Base-by-base conservation (phyloP, 2,113 vertebrate species). In the Spea bombifrons region DNA sequence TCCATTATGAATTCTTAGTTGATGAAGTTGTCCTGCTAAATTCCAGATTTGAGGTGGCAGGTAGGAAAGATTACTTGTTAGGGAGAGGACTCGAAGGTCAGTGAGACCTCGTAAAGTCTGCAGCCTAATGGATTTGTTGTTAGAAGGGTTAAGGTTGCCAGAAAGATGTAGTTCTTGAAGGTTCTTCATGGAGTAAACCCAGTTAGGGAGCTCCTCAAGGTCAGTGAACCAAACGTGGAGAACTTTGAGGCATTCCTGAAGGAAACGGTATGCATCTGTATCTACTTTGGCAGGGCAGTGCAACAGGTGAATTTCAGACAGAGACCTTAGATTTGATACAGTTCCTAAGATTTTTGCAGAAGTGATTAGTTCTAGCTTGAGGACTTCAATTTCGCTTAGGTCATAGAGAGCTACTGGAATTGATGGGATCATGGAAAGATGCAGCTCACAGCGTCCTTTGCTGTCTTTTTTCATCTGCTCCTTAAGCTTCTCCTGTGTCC, bases 261-360 rank as follows among this genome's bases (percentile, higher is more conserved):
- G 86, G 59, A 89, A 83, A 0, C 30, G 64, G 43, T 91, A 88
- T 0, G 90, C 91, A 5, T 76, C 81, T 4, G 90, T 84, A 63
- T 92, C 91, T 75, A 91, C 85, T 17, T 84, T 82, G 3, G 87
- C 87, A 8, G 83, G 80, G 81, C 90, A 94, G 83, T 92, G 89
- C 76, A 87, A 87, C 10, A 93, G 87, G 55, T 93, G 91, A 65
- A 94, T 86, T 85, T 94, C 91, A 63, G 89, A 90, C 82, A 83
- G 75, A 3, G 85, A 83, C 2, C 83, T 84, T 87, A 93, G 92
- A 81, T 88, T 86, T 73, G 87, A 83, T 66, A 94, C 86, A 66
- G 90, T 88, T 1, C 84, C 83, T 0, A 88, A 84, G 46, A 94
- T 86, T 75, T 86, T 91, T 61, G 88, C 90, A 0, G 91, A 85